phyloP scores from a whole-genome alignment of 2,888 invertebrate genomes.

The Pollenia labialis region DNA sequence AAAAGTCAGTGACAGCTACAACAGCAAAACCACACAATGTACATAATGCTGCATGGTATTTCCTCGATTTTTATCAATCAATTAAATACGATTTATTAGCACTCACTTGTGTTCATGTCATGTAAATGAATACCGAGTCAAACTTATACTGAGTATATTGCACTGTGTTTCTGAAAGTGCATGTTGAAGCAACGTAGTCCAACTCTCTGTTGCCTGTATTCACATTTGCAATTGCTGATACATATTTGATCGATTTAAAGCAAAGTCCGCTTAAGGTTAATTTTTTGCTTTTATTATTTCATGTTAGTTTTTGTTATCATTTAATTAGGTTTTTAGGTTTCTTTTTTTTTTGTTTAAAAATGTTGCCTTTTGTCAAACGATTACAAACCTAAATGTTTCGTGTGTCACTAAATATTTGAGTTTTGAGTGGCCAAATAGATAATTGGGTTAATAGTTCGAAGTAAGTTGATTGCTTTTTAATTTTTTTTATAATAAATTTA shows the following conservation, averaged over 20 bases:
- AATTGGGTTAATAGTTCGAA: slow-evolving; percentile 54
- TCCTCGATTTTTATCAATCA: slow-evolving; percentile 76
- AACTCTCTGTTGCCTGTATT: background rate
- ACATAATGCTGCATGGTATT: slow-evolving; percentile 42
- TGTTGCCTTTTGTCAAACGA: background rate
- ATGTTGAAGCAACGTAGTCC: slow-evolving; percentile 9
- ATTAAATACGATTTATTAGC: slow-evolving; percentile 76
- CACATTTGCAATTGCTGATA: slow-evolving; percentile 2
- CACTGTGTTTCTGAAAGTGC: background rate
- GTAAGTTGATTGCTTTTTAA: background rate
- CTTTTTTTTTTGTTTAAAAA: background rate
- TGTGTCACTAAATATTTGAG: slow-evolving; percentile 42
- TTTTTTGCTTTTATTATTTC: slow-evolving; percentile 1
- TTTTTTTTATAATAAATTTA: background rate
- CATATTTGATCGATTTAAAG: slow-evolving; percentile 10
- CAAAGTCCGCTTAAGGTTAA: slow-evolving; percentile 2
- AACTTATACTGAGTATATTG: background rate
- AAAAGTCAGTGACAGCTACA: slow-evolving; percentile 9
- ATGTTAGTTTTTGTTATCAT: background rate
- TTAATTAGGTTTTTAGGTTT: slow-evolving; percentile 38
- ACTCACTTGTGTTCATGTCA: slow-evolving; percentile 69
- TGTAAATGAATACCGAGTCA: slow-evolving; percentile 55
- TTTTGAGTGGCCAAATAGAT: slow-evolving; percentile 53
- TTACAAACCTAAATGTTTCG: slow-evolving; percentile 34
- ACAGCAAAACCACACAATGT: slow-evolving; percentile 14